Percentiles rank a stretch among this genome's conserved stretches.
Conservation (phyloP, 1,140 invertebrate species). For the Theocolax elegans region DNA sequence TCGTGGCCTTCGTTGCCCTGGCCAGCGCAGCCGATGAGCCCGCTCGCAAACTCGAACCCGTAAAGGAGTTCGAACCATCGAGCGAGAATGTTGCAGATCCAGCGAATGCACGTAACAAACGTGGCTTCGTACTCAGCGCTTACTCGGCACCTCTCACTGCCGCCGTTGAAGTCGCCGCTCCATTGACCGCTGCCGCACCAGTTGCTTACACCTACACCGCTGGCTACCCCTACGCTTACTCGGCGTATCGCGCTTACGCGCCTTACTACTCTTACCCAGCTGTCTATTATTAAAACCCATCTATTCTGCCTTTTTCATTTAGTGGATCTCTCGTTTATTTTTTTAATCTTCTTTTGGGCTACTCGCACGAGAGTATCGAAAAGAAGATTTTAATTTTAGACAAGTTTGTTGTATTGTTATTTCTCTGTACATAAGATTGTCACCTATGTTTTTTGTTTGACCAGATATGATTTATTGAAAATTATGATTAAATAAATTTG, state of each 20-base stretch:
- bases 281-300: constrained; percentile 24
- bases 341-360: too few species aligned
- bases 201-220: constrained; percentile 30
- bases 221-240: constrained; percentile 27
- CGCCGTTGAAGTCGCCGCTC: background rate
- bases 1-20: constrained; percentile 1
- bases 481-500: too few species aligned
- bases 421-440: too few species aligned
- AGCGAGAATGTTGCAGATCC: too few species aligned
- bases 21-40: background rate
- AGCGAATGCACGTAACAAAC: background rate
- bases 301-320: too few species aligned
- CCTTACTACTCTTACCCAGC: constrained; percentile 31
- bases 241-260: constrained; percentile 20
- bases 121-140: constrained; percentile 7
- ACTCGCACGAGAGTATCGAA: too few species aligned
- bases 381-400: too few species aligned
- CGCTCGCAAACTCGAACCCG: constrained; percentile 19
- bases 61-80: background rate
- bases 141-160: constrained; percentile 22
- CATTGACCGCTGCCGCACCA: constrained; percentile 1
- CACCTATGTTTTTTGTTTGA: too few species aligned
- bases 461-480: too few species aligned
- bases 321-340: too few species aligned
- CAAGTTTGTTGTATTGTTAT: too few species aligned